phyloP scores from a whole-genome alignment of 2,797 vertebrate species.

The Cheirogaleus major region DNA sequence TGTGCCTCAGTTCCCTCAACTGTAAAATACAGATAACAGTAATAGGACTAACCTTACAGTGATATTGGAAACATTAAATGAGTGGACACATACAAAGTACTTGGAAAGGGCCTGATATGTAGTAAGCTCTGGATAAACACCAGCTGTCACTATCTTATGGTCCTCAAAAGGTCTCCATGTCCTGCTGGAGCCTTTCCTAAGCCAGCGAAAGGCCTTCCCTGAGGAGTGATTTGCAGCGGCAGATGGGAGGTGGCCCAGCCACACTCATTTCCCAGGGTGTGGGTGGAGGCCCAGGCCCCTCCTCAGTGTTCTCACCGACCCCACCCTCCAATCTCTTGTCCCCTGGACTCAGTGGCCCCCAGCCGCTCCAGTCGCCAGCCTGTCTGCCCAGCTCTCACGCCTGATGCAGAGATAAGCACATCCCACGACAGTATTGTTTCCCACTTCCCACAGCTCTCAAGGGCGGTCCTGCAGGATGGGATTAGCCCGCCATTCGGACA shows the following conservation, averaged over 20 bases:
- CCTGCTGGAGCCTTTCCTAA: constrained; percentile 12
- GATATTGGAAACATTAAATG: background rate
- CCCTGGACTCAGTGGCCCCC: constrained; percentile 46
- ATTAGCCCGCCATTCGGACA: constrained; percentile 52
- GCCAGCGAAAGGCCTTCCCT: background rate
- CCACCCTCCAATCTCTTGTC: background rate
- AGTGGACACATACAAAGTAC: background rate
- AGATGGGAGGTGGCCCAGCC: background rate
- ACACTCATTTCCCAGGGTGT: background rate
- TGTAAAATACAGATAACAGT: background rate
- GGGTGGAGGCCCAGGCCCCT: background rate
- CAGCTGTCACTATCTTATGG: background rate
- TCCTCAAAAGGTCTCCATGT: background rate
- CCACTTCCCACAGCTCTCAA: constrained; percentile 44
- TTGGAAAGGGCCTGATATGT: background rate
- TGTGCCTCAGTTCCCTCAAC: background rate
- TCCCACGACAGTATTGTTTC: constrained; percentile 59
- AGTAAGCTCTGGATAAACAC: background rate
- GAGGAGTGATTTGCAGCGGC: background rate
- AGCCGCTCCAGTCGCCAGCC: constrained; percentile 63
- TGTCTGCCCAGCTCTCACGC: constrained; percentile 67
- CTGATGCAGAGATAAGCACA: constrained; percentile 76
- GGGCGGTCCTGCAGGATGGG: background rate
- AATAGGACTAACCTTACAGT: background rate
- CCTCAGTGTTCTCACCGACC: background rate